Evolutionary conservation across 1,140 invertebrate genomes (phyloP).

Genomic region (Papilio polytes): DNA sequence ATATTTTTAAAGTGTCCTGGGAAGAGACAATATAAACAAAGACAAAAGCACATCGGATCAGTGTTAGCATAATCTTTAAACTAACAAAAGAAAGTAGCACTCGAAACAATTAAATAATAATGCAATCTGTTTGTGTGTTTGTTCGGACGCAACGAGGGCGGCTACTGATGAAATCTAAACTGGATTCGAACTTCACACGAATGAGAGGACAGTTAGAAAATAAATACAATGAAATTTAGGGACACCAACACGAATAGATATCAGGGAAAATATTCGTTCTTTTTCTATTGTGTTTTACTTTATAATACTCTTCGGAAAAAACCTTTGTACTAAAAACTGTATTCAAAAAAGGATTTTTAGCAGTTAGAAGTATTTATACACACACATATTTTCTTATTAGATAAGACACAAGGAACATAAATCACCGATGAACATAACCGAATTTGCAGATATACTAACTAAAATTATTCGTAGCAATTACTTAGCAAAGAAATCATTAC

Average conservation of each 20-base stretch:
- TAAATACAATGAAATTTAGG: conserved; percentile 64
- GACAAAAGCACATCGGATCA: conserved; percentile 5
- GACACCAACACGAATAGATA: conserved; percentile 18
- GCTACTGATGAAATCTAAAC: conserved; percentile 74
- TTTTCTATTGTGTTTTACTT: not conserved
- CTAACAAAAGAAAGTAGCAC: conserved; percentile 67
- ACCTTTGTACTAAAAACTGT: no score
- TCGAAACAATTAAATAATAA: conserved; percentile 80
- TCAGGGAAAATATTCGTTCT: not conserved
- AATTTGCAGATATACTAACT: not conserved
- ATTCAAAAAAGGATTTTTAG: no score
- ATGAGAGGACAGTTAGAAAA: conserved; percentile 74
- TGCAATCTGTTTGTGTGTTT: conserved; percentile 75
- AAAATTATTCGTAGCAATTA: not conserved
- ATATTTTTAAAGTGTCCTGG: conserved; percentile 9
- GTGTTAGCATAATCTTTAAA: conserved; percentile 49
- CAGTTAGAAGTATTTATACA: no score
- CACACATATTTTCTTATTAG: no score
- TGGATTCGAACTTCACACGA: conserved; percentile 73
- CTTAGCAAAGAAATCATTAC: not conserved
- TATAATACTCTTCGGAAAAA: no score
- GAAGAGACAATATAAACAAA: conserved; percentile 4
- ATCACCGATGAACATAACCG: not conserved
- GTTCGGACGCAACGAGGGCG: conserved; percentile 58
- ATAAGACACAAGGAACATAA: not conserved